Evolutionary conservation across 2,113 vertebrate genomes (phyloP).

Genomic region (Crotalus helleri): DNA sequence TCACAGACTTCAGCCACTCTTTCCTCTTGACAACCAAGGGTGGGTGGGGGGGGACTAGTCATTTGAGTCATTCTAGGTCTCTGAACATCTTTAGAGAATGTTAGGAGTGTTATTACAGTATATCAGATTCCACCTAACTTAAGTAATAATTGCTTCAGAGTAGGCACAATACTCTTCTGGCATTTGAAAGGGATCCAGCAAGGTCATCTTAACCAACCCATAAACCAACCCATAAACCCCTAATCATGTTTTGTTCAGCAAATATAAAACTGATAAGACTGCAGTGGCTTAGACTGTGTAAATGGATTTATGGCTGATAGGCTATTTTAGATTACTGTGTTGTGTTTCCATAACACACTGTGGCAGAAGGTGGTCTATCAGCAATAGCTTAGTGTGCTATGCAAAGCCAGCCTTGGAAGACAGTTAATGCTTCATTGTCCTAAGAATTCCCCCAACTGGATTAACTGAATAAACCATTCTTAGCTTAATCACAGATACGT

Average conservation of each 20-base stretch:
- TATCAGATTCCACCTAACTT: not conserved
- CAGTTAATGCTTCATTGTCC: not conserved
- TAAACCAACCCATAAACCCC: not conserved
- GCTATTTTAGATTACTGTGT: not conserved
- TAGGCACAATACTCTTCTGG: not conserved
- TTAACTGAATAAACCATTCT: not conserved
- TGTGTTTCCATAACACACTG: not conserved
- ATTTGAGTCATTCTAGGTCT: not conserved
- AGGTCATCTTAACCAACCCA: not conserved
- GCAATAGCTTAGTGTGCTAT: not conserved
- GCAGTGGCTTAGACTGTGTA: not conserved
- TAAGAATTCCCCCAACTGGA: not conserved
- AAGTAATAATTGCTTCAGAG: not conserved
- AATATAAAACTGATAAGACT: not conserved
- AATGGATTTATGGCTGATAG: not conserved
- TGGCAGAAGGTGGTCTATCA: not conserved
- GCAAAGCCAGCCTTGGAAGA: not conserved
- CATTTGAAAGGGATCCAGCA: not conserved
- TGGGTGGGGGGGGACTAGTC: not conserved
- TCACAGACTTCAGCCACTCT: not conserved
- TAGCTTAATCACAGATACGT: not conserved
- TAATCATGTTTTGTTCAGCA: not conserved
- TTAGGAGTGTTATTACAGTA: not conserved
- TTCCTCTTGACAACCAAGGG: not conserved
- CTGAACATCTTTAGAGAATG: not conserved